Percentiles rank a stretch among this genome's conserved stretches.
Evolutionary conservation across 2,888 invertebrate genomes (phyloP).

Genomic region (Phrixothrix hirtus): DNA sequence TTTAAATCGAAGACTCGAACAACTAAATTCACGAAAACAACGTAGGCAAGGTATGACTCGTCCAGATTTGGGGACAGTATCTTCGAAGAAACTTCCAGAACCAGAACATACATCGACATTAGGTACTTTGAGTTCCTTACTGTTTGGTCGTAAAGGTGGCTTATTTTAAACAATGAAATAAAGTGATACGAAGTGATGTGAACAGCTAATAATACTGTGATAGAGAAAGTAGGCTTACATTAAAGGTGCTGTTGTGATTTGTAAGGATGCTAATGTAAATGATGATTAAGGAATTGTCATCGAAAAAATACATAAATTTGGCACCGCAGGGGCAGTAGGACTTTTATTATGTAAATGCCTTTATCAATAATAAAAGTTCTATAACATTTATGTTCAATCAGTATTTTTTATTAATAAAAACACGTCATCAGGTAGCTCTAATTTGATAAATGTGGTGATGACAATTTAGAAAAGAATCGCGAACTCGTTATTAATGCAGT

Average conservation of each 20-base stretch:
- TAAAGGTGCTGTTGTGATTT: background rate
- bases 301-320: no score
- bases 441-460: no score
- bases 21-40: slow-evolving; percentile 57
- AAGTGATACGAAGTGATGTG: background rate
- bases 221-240: background rate
- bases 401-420: no score
- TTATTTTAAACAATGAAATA: slow-evolving; percentile 62
- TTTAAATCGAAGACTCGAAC: slow-evolving; percentile 56
- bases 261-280: background rate
- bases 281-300: no score
- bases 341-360: no score
- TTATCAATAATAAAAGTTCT: no score
- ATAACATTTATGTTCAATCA: no score
- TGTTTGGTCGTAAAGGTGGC: slow-evolving; percentile 86
- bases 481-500: no score
- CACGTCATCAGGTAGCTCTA: no score
- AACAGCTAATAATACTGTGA: slow-evolving; percentile 9
- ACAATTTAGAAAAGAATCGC: no score
- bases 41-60: slow-evolving; percentile 62
- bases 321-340: no score
- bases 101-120: slow-evolving; percentile 55
- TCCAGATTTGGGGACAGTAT: slow-evolving; percentile 64
- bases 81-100: slow-evolving; percentile 45
- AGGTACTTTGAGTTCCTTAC: slow-evolving; percentile 76